Base-by-base conservation (phyloP, 1,140 invertebrate genomes). In the Sinonovacula constricta region DNA sequence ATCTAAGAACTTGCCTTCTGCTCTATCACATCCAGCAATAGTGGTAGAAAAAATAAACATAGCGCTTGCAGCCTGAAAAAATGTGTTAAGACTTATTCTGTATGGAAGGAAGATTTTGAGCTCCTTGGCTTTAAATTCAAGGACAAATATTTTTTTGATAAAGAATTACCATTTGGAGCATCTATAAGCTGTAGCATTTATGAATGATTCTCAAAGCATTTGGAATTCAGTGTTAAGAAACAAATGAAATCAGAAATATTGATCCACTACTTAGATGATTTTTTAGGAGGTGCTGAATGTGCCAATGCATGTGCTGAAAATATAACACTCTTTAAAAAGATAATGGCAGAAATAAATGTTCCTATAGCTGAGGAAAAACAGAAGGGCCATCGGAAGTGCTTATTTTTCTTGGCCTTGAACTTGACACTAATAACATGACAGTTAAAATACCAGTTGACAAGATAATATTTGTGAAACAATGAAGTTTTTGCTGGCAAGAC, bases 251-350 rank as follows among this genome's bases (percentile, higher is more conserved):
- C 30, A 31, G 45, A 24, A 3, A 30, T 4, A 39, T n/a, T 72
- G 12, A 33, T 72, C 3, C 78, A 80, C 54, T 74, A 80, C 24
- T 65, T 78, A 26, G 74, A 78, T 72, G 68, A 72, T 34, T 70
- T 66, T 45, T 56, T 72, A 10, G 59, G 68, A 12, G 60, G 53
- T 1, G 78, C 39, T 10, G 53, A 24, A 10, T 28, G 26, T 45
- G 53, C n/a, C 1, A 3, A 36, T 7, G 34, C 4, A 12, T 74
- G 70, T 30, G 4, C 24, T 10, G 4, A 74, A 26, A 1, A 62
- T 2, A 66, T 56, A 34, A 2, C 24, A 22, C 22, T 56, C 14
- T 75, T 75, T 22, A 7, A 22, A 28, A 15, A 66, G 12, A 49
- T 34, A 14, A 36, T 75, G 59, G 3, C 15, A 12, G 2, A 36